Evolutionary conservation across 2,797 vertebrate species (phyloP).

Genomic region (Eptatretus atami): DNA sequence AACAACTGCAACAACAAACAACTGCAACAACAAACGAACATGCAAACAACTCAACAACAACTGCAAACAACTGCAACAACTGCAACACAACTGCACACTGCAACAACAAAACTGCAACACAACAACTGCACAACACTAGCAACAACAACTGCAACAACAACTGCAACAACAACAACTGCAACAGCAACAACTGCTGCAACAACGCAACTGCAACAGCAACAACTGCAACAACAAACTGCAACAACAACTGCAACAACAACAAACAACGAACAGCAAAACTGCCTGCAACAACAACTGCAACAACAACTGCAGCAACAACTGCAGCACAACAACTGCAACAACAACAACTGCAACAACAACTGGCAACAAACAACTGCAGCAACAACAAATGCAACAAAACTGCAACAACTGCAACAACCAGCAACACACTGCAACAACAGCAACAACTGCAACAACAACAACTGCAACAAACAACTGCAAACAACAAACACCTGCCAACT

Average conservation of each 20-base stretch:
- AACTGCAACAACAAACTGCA: no score
- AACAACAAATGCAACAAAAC: no score
- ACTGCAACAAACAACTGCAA: no score
- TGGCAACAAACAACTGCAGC: no score
- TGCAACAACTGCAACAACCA: no score
- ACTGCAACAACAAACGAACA: neutral
- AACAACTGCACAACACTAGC: neutral
- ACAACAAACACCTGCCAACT: no score
- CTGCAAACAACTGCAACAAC: neutral
- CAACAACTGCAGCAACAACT: neutral
- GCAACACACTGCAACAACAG: no score
- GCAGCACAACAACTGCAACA: no score
- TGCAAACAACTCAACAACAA: neutral
- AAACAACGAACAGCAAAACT: no score
- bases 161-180: neutral
- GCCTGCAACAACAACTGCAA: neutral
- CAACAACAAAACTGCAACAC: no score
- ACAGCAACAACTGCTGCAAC: neutral
- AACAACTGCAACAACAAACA: neutral
- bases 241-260: no score
- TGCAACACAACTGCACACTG: neutral
- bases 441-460: no score
- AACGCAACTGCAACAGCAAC: neutral
- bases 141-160: neutral
- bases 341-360: neutral